Conservation (phyloP, 1,140 invertebrate genomes). For the Rhynchophorus ferrugineus region DNA sequence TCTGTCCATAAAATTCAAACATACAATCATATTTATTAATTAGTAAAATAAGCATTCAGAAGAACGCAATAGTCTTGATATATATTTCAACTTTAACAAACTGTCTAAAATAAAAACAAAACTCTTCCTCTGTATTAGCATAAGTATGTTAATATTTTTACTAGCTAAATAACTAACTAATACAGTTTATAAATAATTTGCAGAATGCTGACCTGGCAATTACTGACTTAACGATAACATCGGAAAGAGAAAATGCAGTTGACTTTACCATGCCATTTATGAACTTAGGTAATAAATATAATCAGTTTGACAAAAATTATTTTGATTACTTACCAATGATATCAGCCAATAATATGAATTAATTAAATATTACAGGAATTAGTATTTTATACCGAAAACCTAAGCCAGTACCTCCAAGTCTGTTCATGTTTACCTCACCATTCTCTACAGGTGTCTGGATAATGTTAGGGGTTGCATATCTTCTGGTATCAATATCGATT, state of each 20-base stretch:
- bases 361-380: conserved; percentile 47
- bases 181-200: too few relatives aligned
- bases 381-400: conserved; percentile 69
- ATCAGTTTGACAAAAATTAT: conserved; percentile 12
- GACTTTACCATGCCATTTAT: conserved; percentile 89
- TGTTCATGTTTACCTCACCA: conserved; percentile 74
- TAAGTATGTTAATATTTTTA: too few relatives aligned
- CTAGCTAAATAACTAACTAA: too few relatives aligned
- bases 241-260: conserved; percentile 77
- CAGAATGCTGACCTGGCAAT: conserved; percentile 65
- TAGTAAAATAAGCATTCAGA: too few relatives aligned
- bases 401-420: conserved; percentile 58
- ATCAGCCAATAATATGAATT: too few relatives aligned
- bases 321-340: too few relatives aligned
- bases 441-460: conserved; percentile 74
- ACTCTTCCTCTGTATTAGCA: too few relatives aligned
- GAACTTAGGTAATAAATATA: conserved; percentile 49
- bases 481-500: conserved; percentile 63
- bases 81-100: too few relatives aligned
- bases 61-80: too few relatives aligned
- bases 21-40: too few relatives aligned
- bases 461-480: conserved; percentile 61
- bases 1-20: too few relatives aligned
- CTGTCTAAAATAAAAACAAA: too few relatives aligned
- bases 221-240: conserved; percentile 77